These are phyloP conservation scores for Drosophila macrospina DNA, from an alignment of 2,888 invertebrate species.

Conservation along the genomic window DNA sequence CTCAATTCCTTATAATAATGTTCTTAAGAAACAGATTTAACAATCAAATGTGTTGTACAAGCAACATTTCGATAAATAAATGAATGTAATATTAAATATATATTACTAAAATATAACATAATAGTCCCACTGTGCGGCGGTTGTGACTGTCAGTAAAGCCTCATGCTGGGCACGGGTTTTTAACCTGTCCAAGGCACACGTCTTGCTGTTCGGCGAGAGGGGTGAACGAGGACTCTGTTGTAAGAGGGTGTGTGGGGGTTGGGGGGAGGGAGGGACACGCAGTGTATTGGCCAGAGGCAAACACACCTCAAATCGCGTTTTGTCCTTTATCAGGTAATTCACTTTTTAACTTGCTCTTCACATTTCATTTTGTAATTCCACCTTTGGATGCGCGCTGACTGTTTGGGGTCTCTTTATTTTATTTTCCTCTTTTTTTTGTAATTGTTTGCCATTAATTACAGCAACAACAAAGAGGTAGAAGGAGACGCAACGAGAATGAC, in stretches of 20 bases:
- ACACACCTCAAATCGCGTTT: constrained; percentile 79
- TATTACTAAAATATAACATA: too few species aligned
- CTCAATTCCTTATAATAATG: too few species aligned
- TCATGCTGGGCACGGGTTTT: constrained; percentile 71
- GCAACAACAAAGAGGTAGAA: constrained; percentile 52
- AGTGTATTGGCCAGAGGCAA: constrained; percentile 51
- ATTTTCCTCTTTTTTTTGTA: constrained; percentile 65
- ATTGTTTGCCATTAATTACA: constrained; percentile 83
- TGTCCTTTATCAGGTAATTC: constrained; percentile 82
- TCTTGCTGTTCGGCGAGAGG: constrained; percentile 5
- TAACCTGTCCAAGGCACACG: constrained; percentile 60
- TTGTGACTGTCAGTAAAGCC: constrained; percentile 51
- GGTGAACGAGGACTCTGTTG: neutral
- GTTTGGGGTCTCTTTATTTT: constrained; percentile 36
- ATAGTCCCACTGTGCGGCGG: constrained; percentile 57
- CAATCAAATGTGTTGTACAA: too few species aligned
- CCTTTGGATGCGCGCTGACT: constrained; percentile 36
- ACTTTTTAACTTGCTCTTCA: constrained; percentile 80
- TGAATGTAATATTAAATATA: too few species aligned
- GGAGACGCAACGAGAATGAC: constrained; percentile 47
- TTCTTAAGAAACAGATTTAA: too few species aligned
- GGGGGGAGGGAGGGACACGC: constrained; percentile 20
- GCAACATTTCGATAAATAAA: too few species aligned
- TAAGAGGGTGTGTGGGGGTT: neutral
- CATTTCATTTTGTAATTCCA: constrained; percentile 77